Evolutionary conservation across 2,113 vertebrate species (phyloP), one percentile per base, ranked within the genome.

Genomic region (Donacobius atricapilla): DNA sequence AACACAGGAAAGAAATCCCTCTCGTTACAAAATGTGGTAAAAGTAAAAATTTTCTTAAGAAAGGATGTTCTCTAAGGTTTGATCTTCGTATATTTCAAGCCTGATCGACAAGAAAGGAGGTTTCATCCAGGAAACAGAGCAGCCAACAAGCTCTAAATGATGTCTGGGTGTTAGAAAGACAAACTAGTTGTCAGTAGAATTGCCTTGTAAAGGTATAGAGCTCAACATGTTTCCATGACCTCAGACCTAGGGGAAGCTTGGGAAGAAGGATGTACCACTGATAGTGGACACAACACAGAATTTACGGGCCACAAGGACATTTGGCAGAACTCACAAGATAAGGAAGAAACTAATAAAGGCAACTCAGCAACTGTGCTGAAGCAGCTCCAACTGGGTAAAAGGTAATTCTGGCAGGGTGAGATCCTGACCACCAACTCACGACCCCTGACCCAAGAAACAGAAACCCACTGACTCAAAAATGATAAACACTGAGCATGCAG

Each of bases 361-460:
- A 75, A 53, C 4, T 58, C 44, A 45, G 51, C n/a, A 53, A 75
- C 39, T 47, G 28, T 60, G 33, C 45, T 53, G 39, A 68, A 68
- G 60, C 53, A 47, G 30, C 20, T 75, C n/a, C 53, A 17, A 3
- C 16, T 21, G 39, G 53, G 61, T 53, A 27, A 60, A 60, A 68
- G 30, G n/a, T 40, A 40, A 53, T 68, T 60, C 45, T 14, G 11
- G 15, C 33, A 66, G 60, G 23, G 33, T 12, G 20, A 45, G 53
- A 75, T 40, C 61, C 20, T 1, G 2, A 60, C n/a, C 45, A 40
- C 28, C 39, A n/a, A 6, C 28, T 25, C 61, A 45, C 0, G 0
- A 10, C 8, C 23, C 40, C 33, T 33, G 19, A 44, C 15, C 5
- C 58, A 33, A 65, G 51, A 44, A 51, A 30, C 13, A 65, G 51